Base-by-base conservation (phyloP, 2,113 vertebrate genomes). In the Microtus pennsylvanicus region DNA sequence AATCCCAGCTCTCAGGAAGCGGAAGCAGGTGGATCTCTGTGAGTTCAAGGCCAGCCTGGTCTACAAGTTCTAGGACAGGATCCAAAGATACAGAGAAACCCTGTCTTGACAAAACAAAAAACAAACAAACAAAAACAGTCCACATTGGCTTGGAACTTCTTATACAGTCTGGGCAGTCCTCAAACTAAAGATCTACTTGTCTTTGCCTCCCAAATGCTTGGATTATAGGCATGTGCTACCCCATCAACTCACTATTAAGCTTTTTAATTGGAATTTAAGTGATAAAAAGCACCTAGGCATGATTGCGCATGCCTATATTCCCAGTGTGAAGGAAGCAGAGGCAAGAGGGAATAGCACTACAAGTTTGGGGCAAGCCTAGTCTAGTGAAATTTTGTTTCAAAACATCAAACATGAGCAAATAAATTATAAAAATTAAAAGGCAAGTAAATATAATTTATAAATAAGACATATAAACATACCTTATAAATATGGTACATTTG, bases 261-360 rank as follows among this genome's bases (percentile, higher is more conserved):
- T 50, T 97, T 95, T 83, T 65, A 91, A 94, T 50, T 93, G 17
- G n/a, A 42, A 95, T 72, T 94, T 89, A 96, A 96, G 91, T 17
- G 26, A 75, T 91, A 38, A 93, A 94, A 90, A 45, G 10, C 30
- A 67, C 19, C 30, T 30, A 50, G 65, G 65, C 85, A 69, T 70
- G 30, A 92, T 28, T 50, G 47, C 13, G 26, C 65, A 87, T 55
- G 67, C 50, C 47, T 72, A 13, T 50, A 55, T 55, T 72, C 24
- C 33, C 67, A 87, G 45, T 13, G n/a, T n/a, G 7, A 52, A 58
- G 35, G 69, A 38, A n/a, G n/a, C 67, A 87, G 86, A 72, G 11
- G 33, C 33, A 88, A 26, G 47, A 88, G 86, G 13, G 8, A 65
- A 33, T 38, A 52, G 50, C 12, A 38, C 30, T n/a, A 50, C 33